A percentile compares a stretch with the other conserved stretches of the same genome.
phyloP scores from a whole-genome alignment of 2,888 invertebrate species.

The Chalcosyrphus nemorum region DNA sequence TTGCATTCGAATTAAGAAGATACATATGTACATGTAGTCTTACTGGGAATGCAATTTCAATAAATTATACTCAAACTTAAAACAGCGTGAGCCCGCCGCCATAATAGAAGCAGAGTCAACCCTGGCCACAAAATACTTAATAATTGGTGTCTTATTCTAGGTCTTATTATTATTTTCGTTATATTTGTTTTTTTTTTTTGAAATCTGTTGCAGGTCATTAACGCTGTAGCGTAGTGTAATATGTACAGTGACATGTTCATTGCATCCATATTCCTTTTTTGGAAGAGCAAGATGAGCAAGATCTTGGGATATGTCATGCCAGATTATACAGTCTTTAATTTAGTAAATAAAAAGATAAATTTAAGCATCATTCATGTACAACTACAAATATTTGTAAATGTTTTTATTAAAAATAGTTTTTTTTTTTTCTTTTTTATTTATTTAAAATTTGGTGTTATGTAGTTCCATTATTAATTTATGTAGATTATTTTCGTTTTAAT shows the following conservation, averaged over 20 bases:
- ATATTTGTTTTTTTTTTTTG: background rate
- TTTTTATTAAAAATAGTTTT: constrained; percentile 40
- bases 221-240: background rate
- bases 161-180: background rate
- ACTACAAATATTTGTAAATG: constrained; percentile 19
- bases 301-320: background rate
- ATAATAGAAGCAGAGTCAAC: constrained; percentile 7
- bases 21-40: background rate
- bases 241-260: background rate
- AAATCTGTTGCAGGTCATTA: background rate
- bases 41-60: background rate
- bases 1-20: background rate
- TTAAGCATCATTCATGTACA: background rate
- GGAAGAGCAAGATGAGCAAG: background rate
- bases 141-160: background rate
- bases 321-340: constrained; percentile 13
- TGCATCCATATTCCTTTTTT: background rate
- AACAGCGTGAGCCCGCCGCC: constrained; percentile 36
- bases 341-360: background rate
- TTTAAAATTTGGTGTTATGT: constrained; percentile 24
- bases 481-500: background rate
- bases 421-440: background rate
- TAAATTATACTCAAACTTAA: constrained; percentile 13
- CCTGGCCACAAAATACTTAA: background rate
- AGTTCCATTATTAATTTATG: background rate